phyloP scores from a whole-genome alignment of 2,113 vertebrate species.

The Atractosteus spatula region DNA sequence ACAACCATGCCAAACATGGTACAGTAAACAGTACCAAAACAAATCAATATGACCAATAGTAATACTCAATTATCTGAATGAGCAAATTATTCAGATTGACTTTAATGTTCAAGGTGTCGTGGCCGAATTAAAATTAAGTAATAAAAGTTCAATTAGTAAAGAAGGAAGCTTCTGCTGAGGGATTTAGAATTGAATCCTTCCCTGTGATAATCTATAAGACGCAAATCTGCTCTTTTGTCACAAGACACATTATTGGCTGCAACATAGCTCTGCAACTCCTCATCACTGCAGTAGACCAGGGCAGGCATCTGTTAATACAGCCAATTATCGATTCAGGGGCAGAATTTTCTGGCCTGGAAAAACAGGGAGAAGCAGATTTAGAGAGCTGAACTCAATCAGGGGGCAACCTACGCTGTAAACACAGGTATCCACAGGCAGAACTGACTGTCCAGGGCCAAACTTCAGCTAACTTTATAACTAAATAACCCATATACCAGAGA shows the following conservation, averaged over 20 bases:
- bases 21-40: no score
- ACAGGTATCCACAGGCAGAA: not conserved
- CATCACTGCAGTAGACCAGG: not conserved
- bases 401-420: not conserved
- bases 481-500: no score
- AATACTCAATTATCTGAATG: not conserved
- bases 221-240: not conserved
- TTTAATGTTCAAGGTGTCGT: not conserved
- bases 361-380: not conserved
- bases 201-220: not conserved
- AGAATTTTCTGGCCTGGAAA: not conserved
- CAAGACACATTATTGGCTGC: not conserved
- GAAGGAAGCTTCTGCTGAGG: not conserved
- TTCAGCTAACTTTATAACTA: no score
- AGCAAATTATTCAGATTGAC: not conserved
- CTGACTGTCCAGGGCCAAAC: no score
- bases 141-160: not conserved
- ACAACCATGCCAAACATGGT: no score
- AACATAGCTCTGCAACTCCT: not conserved
- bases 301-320: not conserved
- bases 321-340: slow-evolving; percentile 12
- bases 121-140: not conserved
- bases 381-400: not conserved
- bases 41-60: no score
- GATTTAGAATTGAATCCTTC: not conserved